Evolutionary conservation across 2,888 invertebrate species (phyloP), one percentile per base, ranked within the genome.

Genomic region (Molorchus minor): DNA sequence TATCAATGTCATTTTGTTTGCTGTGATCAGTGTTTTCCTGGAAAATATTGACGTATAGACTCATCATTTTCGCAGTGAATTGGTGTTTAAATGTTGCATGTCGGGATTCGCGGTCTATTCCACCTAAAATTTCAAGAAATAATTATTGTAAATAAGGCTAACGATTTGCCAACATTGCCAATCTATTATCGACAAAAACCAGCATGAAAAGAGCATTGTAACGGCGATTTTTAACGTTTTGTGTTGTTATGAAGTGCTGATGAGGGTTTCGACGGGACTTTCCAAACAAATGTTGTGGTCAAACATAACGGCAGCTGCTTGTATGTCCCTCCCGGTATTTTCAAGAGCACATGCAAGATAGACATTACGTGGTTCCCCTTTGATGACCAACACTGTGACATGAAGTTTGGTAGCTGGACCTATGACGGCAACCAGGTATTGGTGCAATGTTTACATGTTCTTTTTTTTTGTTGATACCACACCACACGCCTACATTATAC

Each of bases 291-390:
- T 88, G 96, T 98, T 87, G 96, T 98, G 86, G 96, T 98, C 86
- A 91, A 92, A 86, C 90, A 92, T 89, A 95, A 95, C 88, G 98
- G 98, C 86, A 92, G 92, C 88, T 96, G 97, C 87, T 91, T 95
- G 86, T 98, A 97, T 91, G 93, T 98, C 85, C 98, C 98, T 82
- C 98, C 98, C 83, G 98, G 98, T 84, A 98, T 99, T 87, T 97
- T 99, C 90, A 98, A 97, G 90, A 96, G 97, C 90, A 98, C 98
- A 86, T 99, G 99, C 91, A 95, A 95, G 88, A 98, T 99, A 87
- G 96, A 98, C 90, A 98, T 99, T 90, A 97, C 97, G 84, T 98
- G 98, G 98, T 99, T 99, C 89, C 98, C 98, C 84, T 99, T 98
- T 88, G 99, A 99, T 88, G 98, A 98, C 86, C 99, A 99, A 89